Conservation (phyloP, 2,113 vertebrate species). For the Propithecus coquereli region DNA sequence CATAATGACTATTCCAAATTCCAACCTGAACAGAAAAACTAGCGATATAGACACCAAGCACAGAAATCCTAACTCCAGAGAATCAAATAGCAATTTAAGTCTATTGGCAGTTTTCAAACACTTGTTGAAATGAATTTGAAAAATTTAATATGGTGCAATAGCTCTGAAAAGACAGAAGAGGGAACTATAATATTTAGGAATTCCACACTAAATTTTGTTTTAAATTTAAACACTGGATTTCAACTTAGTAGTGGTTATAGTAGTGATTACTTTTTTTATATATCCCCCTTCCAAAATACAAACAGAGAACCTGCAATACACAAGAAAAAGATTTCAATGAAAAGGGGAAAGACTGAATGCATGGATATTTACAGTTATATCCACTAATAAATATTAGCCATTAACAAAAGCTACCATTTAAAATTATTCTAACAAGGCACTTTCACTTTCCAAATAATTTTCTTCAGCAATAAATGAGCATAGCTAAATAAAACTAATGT, state of each 20-base stretch:
- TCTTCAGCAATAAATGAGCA: background rate
- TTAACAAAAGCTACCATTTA: conserved; percentile 26
- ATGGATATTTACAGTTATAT: background rate
- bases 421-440: conserved; percentile 8
- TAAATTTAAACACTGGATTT: conserved; percentile 18
- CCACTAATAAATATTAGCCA: background rate
- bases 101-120: background rate
- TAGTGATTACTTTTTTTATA: background rate
- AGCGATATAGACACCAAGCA: background rate
- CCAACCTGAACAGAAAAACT: background rate
- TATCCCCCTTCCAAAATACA: background rate
- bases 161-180: conserved; percentile 64
- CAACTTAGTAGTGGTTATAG: conserved; percentile 4
- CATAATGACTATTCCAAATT: background rate
- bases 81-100: background rate
- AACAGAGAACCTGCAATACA: background rate
- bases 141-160: conserved; percentile 49
- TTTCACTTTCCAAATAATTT: conserved; percentile 22
- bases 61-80: background rate
- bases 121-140: conserved; percentile 43
- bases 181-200: conserved; percentile 66
- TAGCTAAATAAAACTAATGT: background rate
- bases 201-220: conserved; percentile 42
- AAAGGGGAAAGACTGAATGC: background rate
- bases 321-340: conserved; percentile 23